Base-by-base conservation (phyloP, 2,888 invertebrate genomes). In the Acronicta aceris region DNA sequence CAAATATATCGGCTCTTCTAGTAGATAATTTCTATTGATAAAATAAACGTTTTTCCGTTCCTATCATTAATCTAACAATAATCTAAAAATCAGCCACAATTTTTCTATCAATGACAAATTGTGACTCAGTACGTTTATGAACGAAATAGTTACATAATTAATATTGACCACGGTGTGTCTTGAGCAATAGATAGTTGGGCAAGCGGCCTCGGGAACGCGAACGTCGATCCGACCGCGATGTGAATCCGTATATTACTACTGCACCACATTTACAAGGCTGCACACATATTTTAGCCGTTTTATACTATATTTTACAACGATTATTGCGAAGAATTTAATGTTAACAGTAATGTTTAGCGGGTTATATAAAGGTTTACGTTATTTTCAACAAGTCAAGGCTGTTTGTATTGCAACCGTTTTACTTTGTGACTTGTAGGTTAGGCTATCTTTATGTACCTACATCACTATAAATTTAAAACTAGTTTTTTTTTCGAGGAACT, bases 81-180 rank as follows among this genome's bases (percentile, higher is more conserved):
- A 6, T 21, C 21, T 21, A 4, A 2, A 21, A 21, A 21, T 21
- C n/a, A 8, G 5, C 2, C 25, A 45, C n/a, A 45, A 25, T 45
- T 10, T 43, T 43, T 45, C 21, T 45, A 45, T 45, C 10, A 33
- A 36, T 33, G 13, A 48, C 16, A 33, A 33, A 10, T 49, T 55
- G 42, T 49, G 54, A 55, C 59, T 71, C 59, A 64, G 47, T 52
- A 58, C 38, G 63, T 68, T 69, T 70, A 76, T 62, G 71, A 75
- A 73, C 76, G 69, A 70, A 63, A 60, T 65, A 60, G 72, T 85
- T 86, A 85, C 78, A 84, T 87, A 86, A 86, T 84, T 82, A 80
- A 78, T 76, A 82, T 78, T 79, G 76, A 81, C 80, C 77, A 81
- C 85, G 71, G 77, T 73, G 72, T 76, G 59, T 67, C 65, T 86